Base-by-base conservation (phyloP, 2,888 invertebrate species). In the Beris chalybata region DNA sequence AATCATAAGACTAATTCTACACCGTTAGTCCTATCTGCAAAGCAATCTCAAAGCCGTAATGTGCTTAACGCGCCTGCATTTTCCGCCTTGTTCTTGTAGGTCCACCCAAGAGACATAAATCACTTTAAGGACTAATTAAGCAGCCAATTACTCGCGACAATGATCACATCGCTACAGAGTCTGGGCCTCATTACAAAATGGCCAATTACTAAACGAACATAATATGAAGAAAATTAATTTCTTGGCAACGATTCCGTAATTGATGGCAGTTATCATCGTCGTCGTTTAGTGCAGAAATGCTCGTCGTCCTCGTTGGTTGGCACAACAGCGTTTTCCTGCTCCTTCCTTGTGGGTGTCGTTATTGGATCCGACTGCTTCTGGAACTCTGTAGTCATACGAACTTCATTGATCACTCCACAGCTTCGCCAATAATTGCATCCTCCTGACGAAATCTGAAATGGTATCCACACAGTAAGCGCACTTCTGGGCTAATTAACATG, bases 401-500 rank as follows among this genome's bases (percentile, higher is more conserved):
- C 38, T 38, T 38, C 38, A 48, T 48, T 48, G 48, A 48, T 48
- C 48, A 48, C 48, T 48, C 22, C 48, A 48, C 48, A 48, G 22
- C 48, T 48, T n/a, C 48, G 38, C 22, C 48, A 48, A 48, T 48
- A 48, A 48, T 48, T 48, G 48, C 22, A 48, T 48, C 48, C 48
- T 48, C 48, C 11, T 15, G n/a, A 2, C 22, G 48, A 15, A 48
- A 48, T n/a, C n/a, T n/a, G 45, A 45, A n/a, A n/a, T 45, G 11
- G 2, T 45, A n/a, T 6, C 12, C 38, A 38, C 38, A 53, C 6
- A 53, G 9, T 9, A 12, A 5, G 13, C 29, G 2, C 22, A 9
- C 7, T 53, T 12, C 53, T 47, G 13, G 29, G 29, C 53, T 53
- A 53, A 53, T 53, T 53, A 53, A 65, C 57, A 68, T 70, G 70